These are phyloP conservation scores for Tokudaia tokunoshimensis DNA, from an alignment of 2,797 vertebrate genomes.

Conservation along the genomic window DNA sequence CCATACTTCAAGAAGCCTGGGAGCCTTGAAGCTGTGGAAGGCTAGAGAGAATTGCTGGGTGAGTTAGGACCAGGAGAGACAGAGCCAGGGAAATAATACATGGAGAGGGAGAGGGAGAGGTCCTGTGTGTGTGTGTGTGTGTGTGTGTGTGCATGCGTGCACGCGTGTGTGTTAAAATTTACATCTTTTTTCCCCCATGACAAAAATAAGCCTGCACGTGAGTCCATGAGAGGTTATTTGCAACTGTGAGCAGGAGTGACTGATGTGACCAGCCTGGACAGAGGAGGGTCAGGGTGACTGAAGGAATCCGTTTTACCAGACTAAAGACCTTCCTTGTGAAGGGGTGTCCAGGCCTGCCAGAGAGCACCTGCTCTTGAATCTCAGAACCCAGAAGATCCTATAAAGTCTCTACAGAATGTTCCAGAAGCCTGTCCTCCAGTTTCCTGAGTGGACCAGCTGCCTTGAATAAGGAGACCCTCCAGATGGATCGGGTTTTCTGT, in stretches of 20 bases:
- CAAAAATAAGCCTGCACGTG: constrained; percentile 12
- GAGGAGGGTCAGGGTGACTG: too few species aligned
- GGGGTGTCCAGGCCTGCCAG: background rate
- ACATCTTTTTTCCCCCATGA: background rate
- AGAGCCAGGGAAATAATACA: background rate
- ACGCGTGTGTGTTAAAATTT: background rate
- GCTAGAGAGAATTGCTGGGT: constrained; percentile 10
- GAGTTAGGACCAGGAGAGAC: background rate
- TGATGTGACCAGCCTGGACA: background rate
- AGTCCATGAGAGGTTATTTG: background rate
- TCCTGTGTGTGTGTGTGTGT: background rate
- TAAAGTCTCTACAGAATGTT: background rate
- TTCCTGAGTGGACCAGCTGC: background rate
- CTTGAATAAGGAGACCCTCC: background rate
- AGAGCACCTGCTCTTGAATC: background rate
- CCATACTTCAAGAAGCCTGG: background rate
- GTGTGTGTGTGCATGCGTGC: background rate
- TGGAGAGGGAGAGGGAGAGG: background rate
- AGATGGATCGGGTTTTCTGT: background rate
- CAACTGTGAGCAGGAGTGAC: background rate
- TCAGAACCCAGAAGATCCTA: background rate
- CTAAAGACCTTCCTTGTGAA: background rate
- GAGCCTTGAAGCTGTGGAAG: background rate
- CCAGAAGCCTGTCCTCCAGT: background rate
- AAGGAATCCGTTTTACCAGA: accelerated